Base-by-base conservation (phyloP, 2,113 vertebrate species). In the Gambusia affinis region DNA sequence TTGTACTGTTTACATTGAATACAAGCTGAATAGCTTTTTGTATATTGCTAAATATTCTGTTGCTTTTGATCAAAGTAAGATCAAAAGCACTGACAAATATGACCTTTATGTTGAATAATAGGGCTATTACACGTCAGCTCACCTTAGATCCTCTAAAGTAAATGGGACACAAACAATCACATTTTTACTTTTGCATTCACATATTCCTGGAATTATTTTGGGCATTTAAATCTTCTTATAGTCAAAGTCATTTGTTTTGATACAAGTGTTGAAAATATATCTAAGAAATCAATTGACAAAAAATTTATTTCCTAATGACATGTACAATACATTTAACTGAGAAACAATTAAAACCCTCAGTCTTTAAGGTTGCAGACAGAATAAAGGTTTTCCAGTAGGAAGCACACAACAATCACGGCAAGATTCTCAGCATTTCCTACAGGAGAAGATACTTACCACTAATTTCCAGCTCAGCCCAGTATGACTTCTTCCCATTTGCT, bases 391-490 rank as follows among this genome's bases (percentile, higher is more conserved):
- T n/a, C 22, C 24, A 10, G 51, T n/a, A 0, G 24, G 51, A 57
- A 57, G 24, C 61, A 62, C 0, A 31, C 15, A 17, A 62, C 12
- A 62, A 14, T 30, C 29, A 29, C 60, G 1, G 28, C 12, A 62
- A 29, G 4, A 7, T 7, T 31, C 8, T 62, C 11, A 14, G 12
- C 3, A 15, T 62, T 30, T 30, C 22, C 64, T 37, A 12, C 6
- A 37, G 22, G 27, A 69, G 29, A 14, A 0, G 66, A 81, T 12
- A 86, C 96, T 96, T 93, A 99, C 98, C 98, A 88, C 96, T 98
- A 93, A 99, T 99, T 96, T 99, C 98, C 93, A 99, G 95, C 94
- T 99, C 98, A 89, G 96, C 97, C 98, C 98, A 99, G 92, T 98
- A 96, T 87, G 98, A 98, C 93, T 98, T 99, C 95, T 99, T 99